A percentile compares a stretch with the other conserved stretches of the same genome.
Evolutionary conservation across 1,140 invertebrate genomes (phyloP).

Genomic region (Amyelois transitella): DNA sequence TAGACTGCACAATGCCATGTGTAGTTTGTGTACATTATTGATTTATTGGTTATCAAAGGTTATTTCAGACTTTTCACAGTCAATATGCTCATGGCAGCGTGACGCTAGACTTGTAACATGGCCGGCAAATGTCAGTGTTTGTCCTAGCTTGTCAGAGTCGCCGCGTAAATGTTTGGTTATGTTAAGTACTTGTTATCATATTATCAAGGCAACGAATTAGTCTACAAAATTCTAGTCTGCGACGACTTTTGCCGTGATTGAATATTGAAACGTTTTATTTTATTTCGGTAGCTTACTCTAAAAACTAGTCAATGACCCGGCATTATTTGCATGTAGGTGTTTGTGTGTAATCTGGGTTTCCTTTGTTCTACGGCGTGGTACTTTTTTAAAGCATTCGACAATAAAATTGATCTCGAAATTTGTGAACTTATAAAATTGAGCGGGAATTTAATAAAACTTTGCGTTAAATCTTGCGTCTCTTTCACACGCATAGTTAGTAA

Average conservation of each 20-base stretch:
- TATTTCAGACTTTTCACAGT: slow-evolving; percentile 58
- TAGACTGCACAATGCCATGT: slow-evolving; percentile 11
- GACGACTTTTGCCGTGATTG: slow-evolving; percentile 10
- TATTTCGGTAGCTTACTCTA: slow-evolving; percentile 27
- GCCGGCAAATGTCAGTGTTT: slow-evolving; percentile 65
- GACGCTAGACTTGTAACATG: slow-evolving; percentile 68
- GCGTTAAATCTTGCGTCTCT: slow-evolving; percentile 25
- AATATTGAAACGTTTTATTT: slow-evolving; percentile 29
- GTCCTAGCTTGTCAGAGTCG: slow-evolving; percentile 26
- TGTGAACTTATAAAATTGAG: slow-evolving; percentile 14
- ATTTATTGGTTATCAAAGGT: slow-evolving; percentile 42
- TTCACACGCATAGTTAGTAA: slow-evolving; percentile 34
- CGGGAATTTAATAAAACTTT: slow-evolving; percentile 20
- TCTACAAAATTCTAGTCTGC: slow-evolving; percentile 17
- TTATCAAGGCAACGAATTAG: slow-evolving; percentile 6
- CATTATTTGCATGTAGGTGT: slow-evolving; percentile 59
- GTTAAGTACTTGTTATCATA: slow-evolving; percentile 18
- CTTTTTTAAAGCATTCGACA: neutral
- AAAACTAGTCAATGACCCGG: slow-evolving; percentile 63
- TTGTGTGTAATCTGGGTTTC: slow-evolving; percentile 36
- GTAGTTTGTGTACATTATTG: slow-evolving; percentile 32
- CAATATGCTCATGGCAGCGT: slow-evolving; percentile 57
- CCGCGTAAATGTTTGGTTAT: slow-evolving; percentile 22
- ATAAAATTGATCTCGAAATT: neutral
- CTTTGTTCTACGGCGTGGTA: slow-evolving; percentile 42